Evolutionary conservation across 2,888 invertebrate genomes (phyloP), one percentile per base, ranked within the genome.

Genomic region (Branchinecta sandiegonensis): DNA sequence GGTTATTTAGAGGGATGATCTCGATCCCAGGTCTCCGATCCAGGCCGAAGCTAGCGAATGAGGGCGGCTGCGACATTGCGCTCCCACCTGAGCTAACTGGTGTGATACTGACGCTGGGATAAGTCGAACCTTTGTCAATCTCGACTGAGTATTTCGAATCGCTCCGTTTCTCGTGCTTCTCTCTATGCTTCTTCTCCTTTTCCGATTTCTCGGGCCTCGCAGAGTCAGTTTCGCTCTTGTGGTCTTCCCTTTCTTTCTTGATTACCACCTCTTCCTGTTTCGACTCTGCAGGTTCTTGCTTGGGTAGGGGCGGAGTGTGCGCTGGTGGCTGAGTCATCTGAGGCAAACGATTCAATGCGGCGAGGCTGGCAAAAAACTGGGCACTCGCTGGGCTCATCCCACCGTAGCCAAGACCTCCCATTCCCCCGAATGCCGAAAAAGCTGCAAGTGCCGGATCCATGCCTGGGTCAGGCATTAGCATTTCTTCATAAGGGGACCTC

Each of bases 11-110:
- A 0, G 92, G 90, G 74, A 92, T 89, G 66, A 92, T 89, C 78
- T 93, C 92, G 71, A 92, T 90, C 3, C 88, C 88, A 0, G 87
- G 86, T 47, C 88, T 80, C 69, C 86, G 81, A 73, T 88, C 87
- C 65, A 86, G 77, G 70, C 84, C 83, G 77, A 81, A 81, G 14
- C 80, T 80, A 37, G 81, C 79, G 48, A 86, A 76, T 76, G 85
- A 83, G 23, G 82, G 77, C 71, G 79, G 81, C n/a, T 79, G 76
- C 13, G 81, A n/a, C 12, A 47, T 48, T 37, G 64, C 69, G 14
- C 66, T 66, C 8, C 70, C 71, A 47, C 70, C 71, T 11, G 76
- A 72, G 13, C 76, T 74, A 64, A 84, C 82, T 2, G 86, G 82
- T 5, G 85, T 84, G n/a, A 85, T 83, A 73, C 83, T 84, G 37